These are phyloP conservation scores for Margarornis squamiger DNA, from an alignment of 2,797 vertebrate genomes.

Conservation along the genomic window DNA sequence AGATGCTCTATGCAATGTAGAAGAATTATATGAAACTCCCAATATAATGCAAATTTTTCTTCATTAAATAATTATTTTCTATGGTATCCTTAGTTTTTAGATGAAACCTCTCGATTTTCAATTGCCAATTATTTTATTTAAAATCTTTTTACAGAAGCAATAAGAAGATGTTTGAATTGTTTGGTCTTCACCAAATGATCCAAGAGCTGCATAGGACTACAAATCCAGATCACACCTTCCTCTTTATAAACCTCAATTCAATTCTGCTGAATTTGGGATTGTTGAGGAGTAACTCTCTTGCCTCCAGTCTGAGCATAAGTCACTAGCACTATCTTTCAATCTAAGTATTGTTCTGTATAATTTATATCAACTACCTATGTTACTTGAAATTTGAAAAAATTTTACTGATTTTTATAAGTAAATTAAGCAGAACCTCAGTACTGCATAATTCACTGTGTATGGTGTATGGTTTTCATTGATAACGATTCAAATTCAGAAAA, in stretches of 20 bases:
- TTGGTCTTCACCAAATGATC: slow-evolving; percentile 81
- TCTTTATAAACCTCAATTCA: slow-evolving; percentile 86
- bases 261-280: slow-evolving; percentile 83
- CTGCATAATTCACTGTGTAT: background rate
- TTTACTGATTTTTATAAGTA: background rate
- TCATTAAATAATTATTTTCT: background rate
- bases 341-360: background rate
- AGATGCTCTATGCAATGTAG: rapidly evolving
- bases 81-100: background rate
- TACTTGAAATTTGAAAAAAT: background rate
- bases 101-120: background rate
- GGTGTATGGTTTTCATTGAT: background rate
- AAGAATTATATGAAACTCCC: background rate
- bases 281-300: slow-evolving; percentile 44
- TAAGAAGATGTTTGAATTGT: slow-evolving; percentile 86
- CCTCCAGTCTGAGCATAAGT: slow-evolving; percentile 7
- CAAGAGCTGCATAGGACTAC: slow-evolving; percentile 81
- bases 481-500: background rate
- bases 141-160: slow-evolving; percentile 81
- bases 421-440: background rate
- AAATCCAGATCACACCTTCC: slow-evolving; percentile 79
- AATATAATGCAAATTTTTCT: background rate
- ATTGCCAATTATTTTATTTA: background rate
- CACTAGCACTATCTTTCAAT: slow-evolving; percentile 24
- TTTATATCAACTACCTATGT: background rate